These are phyloP conservation scores for Holotrichia oblita DNA, from an alignment of 1,140 invertebrate species.

Conservation along the genomic window DNA sequence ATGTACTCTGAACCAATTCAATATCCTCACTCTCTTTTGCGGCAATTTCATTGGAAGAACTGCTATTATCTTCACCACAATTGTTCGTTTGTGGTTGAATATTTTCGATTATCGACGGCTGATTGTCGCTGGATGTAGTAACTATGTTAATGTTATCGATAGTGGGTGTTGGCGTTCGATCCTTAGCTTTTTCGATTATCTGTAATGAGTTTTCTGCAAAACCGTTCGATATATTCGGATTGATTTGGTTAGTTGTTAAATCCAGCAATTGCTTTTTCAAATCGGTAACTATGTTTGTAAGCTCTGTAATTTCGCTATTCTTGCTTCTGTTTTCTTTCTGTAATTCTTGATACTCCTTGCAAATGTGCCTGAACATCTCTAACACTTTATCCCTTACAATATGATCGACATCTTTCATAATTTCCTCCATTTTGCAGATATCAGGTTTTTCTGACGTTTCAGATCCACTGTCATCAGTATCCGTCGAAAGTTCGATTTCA, in stretches of 20 bases:
- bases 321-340: slow-evolving; percentile 51
- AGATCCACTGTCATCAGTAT: slow-evolving; percentile 66
- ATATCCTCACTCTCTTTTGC: background rate
- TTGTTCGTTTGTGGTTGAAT: background rate
- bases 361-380: slow-evolving; percentile 50
- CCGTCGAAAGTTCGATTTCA: slow-evolving; percentile 72
- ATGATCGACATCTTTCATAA: slow-evolving; percentile 48
- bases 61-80: slow-evolving; percentile 28
- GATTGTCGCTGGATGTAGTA: slow-evolving; percentile 28
- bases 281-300: slow-evolving; percentile 48
- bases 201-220: background rate
- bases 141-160: background rate
- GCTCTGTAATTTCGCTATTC: slow-evolving; percentile 52
- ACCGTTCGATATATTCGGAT: background rate
- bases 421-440: slow-evolving; percentile 52
- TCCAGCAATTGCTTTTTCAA: slow-evolving; percentile 44
- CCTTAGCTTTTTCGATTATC: slow-evolving; percentile 4
- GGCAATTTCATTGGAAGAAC: slow-evolving; percentile 12
- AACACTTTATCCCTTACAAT: slow-evolving; percentile 50
- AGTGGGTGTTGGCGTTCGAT: background rate
- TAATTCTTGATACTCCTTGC: slow-evolving; percentile 52
- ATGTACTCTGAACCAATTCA: slow-evolving; percentile 2
- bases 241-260: slow-evolving; percentile 36
- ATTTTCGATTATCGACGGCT: slow-evolving; percentile 18
- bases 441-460: slow-evolving; percentile 56